Evolutionary conservation across 2,888 invertebrate species (phyloP).

Genomic region (Drosophila gaucha): DNA sequence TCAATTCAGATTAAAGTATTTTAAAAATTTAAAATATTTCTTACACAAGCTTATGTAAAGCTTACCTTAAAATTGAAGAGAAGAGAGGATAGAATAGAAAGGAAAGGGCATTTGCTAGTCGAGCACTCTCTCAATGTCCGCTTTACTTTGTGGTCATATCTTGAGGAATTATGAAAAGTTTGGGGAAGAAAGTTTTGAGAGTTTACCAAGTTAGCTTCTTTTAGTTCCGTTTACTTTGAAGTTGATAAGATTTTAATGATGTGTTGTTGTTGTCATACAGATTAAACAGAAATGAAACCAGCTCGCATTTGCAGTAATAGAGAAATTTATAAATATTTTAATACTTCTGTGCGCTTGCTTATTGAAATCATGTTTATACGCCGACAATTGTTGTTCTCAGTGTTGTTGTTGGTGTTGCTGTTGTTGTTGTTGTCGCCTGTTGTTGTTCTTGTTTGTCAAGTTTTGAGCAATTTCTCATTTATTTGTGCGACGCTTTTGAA

Average conservation of each 20-base stretch:
- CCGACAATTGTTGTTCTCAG: slow-evolving; percentile 2
- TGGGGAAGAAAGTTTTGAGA: slow-evolving; percentile 1
- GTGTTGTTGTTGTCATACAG: slow-evolving; percentile 11
- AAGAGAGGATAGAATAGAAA: background rate
- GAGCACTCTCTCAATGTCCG: background rate
- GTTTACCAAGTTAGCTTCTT: background rate
- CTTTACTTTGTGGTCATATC: background rate
- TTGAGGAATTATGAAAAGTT: slow-evolving; percentile 1
- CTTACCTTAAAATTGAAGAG: background rate
- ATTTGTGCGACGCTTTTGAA: slow-evolving; percentile 26
- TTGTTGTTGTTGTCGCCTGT: slow-evolving; percentile 12
- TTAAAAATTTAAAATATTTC: background rate
- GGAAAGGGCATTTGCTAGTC: background rate
- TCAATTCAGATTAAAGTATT: background rate
- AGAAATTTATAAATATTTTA: background rate
- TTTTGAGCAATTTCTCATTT: slow-evolving; percentile 33
- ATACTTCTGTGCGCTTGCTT: slow-evolving; percentile 1
- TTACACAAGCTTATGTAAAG: background rate
- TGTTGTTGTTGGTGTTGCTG: slow-evolving; percentile 1
- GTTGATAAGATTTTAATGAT: slow-evolving; percentile 31
- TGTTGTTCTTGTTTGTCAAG: slow-evolving; percentile 15
- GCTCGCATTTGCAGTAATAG: background rate
- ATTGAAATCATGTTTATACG: slow-evolving; percentile 27
- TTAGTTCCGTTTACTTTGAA: slow-evolving; percentile 22
- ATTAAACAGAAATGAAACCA: background rate